Evolutionary conservation across 2,888 invertebrate genomes (phyloP).

Genomic region (Tupiocoris notatus): DNA sequence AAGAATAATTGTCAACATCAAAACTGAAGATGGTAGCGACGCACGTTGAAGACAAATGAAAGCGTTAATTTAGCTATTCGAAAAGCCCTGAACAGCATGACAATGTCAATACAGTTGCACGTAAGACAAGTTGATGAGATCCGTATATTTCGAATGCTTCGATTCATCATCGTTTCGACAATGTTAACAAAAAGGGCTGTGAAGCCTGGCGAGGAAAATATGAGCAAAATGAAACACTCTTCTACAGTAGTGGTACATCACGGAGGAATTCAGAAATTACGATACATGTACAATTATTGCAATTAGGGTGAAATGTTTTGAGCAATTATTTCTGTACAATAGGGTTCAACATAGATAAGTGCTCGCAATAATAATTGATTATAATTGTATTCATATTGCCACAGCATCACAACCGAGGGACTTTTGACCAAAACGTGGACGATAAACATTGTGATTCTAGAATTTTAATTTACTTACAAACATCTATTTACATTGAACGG

Average conservation of each 20-base stretch:
- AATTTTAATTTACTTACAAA: conserved; percentile 21
- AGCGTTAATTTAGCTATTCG: too few relatives aligned
- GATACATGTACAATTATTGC: conserved; percentile 29
- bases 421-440: conserved; percentile 33
- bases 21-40: too few relatives aligned
- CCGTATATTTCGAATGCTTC: too few relatives aligned
- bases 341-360: conserved; percentile 25
- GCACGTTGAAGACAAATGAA: too few relatives aligned
- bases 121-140: too few relatives aligned
- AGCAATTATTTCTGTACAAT: conserved; percentile 41
- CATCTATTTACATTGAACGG: conserved; percentile 15
- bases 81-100: too few relatives aligned
- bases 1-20: too few relatives aligned
- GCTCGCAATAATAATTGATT: conserved; percentile 26
- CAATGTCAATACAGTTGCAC: too few relatives aligned
- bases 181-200: too few relatives aligned
- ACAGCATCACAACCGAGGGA: conserved; percentile 45
- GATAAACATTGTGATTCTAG: conserved; percentile 21
- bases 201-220: too few relatives aligned
- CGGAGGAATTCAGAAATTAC: not conserved
- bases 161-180: too few relatives aligned
- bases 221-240: too few relatives aligned
- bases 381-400: conserved; percentile 38
- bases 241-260: not conserved
- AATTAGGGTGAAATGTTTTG: conserved; percentile 25